Percentiles rank a stretch among this genome's conserved stretches.
These are phyloP conservation scores for Eulemur rufifrons DNA, from an alignment of 2,113 vertebrate species.

Conservation along the genomic window DNA sequence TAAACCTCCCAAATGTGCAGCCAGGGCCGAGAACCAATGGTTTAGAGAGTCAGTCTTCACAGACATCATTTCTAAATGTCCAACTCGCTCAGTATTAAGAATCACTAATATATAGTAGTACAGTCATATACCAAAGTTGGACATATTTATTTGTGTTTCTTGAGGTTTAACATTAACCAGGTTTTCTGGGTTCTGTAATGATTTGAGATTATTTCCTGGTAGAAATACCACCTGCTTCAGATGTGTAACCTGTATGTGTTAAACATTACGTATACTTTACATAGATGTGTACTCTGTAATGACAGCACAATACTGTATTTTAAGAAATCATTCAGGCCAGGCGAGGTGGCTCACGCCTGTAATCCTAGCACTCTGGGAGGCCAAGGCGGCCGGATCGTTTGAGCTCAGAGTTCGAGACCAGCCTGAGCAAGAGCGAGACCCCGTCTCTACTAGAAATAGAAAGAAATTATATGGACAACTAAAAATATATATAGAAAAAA, in stretches of 20 bases:
- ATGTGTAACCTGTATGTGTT: neutral
- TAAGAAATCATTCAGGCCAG: slow-evolving; percentile 12
- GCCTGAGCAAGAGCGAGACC: too few species aligned
- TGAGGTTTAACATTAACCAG: slow-evolving; percentile 42
- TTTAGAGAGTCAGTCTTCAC: slow-evolving; percentile 7
- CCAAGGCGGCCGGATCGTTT: too few species aligned
- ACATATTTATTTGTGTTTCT: slow-evolving; percentile 19
- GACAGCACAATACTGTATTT: neutral
- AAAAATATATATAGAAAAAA: too few species aligned
- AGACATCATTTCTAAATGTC: neutral
- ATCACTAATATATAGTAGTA: neutral
- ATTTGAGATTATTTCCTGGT: slow-evolving; percentile 46
- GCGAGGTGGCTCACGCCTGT: too few species aligned
- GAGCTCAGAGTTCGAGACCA: too few species aligned
- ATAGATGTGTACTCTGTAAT: neutral
- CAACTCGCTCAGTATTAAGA: neutral
- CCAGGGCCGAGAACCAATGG: neutral
- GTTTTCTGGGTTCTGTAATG: slow-evolving; percentile 1
- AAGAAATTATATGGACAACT: too few species aligned
- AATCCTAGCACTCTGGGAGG: too few species aligned
- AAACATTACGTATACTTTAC: neutral
- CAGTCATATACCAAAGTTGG: slow-evolving; percentile 13
- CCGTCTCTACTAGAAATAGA: too few species aligned
- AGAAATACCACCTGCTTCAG: slow-evolving; percentile 24
- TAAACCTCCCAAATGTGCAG: slow-evolving; percentile 2